Conservation (phyloP, 2,113 vertebrate species). For the Uria lomvia region DNA sequence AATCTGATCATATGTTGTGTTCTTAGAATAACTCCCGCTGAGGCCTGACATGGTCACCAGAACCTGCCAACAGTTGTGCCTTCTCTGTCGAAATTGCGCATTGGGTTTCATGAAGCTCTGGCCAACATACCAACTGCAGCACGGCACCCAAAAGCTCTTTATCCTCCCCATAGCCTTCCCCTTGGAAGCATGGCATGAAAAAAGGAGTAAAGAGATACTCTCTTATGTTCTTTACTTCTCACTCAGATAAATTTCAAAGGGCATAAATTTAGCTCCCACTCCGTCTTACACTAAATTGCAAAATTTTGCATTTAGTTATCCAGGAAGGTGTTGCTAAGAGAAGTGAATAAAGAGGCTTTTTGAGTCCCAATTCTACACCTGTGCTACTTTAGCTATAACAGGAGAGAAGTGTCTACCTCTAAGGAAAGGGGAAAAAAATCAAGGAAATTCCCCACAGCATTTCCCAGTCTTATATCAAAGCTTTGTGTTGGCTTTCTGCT, state of each 20-base stretch:
- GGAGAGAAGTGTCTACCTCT: background rate
- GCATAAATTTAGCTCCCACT: background rate
- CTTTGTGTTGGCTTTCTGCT: background rate
- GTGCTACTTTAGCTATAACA: background rate
- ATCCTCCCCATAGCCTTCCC: background rate
- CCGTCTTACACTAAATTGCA: rapidly evolving
- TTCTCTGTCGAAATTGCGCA: background rate
- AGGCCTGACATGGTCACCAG: slow-evolving; percentile 38
- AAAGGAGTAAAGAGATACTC: background rate
- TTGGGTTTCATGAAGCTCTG: slow-evolving; percentile 28
- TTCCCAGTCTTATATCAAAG: background rate
- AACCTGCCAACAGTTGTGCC: slow-evolving; percentile 56
- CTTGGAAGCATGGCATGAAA: background rate
- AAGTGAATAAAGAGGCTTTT: background rate
- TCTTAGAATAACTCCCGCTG: slow-evolving; percentile 54
- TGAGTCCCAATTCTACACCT: background rate
- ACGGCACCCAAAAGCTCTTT: background rate
- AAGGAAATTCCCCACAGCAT: background rate
- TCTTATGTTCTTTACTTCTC: background rate
- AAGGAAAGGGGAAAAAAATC: background rate
- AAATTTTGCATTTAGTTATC: background rate
- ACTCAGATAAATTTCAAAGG: background rate
- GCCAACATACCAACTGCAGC: slow-evolving; percentile 45
- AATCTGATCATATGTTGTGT: slow-evolving; percentile 50
- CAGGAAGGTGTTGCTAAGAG: background rate